These are phyloP conservation scores for Eristalis intricaria DNA, from an alignment of 2,888 invertebrate genomes.

Conservation along the genomic window DNA sequence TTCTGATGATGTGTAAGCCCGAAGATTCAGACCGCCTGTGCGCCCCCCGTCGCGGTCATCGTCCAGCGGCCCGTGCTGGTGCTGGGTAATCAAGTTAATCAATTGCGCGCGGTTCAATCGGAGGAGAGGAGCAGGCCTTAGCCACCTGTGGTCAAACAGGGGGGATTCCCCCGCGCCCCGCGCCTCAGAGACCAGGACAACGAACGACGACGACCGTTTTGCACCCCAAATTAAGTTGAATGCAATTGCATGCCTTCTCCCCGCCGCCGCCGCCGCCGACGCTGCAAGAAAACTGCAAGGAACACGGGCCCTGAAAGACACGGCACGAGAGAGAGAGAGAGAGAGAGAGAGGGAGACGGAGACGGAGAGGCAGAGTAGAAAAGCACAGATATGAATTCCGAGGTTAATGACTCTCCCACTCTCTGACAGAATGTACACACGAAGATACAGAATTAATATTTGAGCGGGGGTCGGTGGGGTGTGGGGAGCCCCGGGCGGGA, in stretches of 20 bases:
- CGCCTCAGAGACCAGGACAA: not conserved
- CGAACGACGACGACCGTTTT: conserved; percentile 11
- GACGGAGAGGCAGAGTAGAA: conserved; percentile 2
- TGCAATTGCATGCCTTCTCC: conserved; percentile 41
- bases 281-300: conserved; percentile 15
- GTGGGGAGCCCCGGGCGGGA: not conserved
- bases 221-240: conserved; percentile 41
- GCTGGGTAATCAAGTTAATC: conserved; percentile 42
- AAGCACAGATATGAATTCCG: conserved; percentile 53
- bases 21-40: not conserved
- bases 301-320: not conserved
- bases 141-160: conserved; percentile 41
- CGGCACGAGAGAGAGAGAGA: not conserved
- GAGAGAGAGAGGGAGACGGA: not conserved
- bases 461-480: conserved; percentile 7
- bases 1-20: conserved; percentile 33
- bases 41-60: not conserved
- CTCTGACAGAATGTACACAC: conserved; percentile 40
- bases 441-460: conserved; percentile 47
- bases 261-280: not conserved
- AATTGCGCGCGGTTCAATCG: conserved; percentile 26
- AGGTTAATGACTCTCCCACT: conserved; percentile 65
- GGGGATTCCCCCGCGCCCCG: not conserved
- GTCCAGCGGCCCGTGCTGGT: not conserved
- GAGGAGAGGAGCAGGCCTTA: not conserved